Percentiles rank a stretch among this genome's conserved stretches.
These are phyloP conservation scores for Uropsilus gracilis DNA, from an alignment of 2,113 vertebrate species.

Conservation along the genomic window DNA sequence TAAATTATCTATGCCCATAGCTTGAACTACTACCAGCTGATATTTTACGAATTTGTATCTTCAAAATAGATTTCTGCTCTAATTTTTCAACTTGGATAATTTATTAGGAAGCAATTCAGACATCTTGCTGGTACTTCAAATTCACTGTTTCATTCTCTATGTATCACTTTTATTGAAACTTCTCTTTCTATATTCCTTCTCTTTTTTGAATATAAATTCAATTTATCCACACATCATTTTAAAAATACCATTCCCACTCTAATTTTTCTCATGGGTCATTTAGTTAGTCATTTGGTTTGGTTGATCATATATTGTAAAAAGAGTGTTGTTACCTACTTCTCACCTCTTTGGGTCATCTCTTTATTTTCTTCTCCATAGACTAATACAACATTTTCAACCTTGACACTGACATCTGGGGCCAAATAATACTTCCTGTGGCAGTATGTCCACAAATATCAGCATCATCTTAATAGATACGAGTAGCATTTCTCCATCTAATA, in stretches of 20 bases:
- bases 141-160: conserved; percentile 17
- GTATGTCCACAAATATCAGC: not conserved
- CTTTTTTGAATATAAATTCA: not conserved
- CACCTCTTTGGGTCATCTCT: not conserved
- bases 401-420: not conserved
- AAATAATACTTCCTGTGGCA: not conserved
- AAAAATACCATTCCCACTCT: not conserved
- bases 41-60: conserved; percentile 51
- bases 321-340: conserved; percentile 10
- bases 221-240: not conserved
- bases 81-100: conserved; percentile 38
- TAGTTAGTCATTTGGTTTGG: not conserved
- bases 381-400: not conserved
- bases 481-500: not conserved
- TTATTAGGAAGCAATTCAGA: conserved; percentile 38
- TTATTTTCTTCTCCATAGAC: not conserved
- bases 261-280: not conserved
- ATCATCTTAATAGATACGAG: not conserved
- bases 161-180: conserved; percentile 25
- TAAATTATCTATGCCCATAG: conserved; percentile 47
- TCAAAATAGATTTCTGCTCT: conserved; percentile 61
- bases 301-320: not conserved
- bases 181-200: not conserved
- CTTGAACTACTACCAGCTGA: conserved; percentile 46
- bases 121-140: conserved; percentile 13